Evolutionary conservation across 2,113 vertebrate genomes (phyloP).

Genomic region (Galbula dea): DNA sequence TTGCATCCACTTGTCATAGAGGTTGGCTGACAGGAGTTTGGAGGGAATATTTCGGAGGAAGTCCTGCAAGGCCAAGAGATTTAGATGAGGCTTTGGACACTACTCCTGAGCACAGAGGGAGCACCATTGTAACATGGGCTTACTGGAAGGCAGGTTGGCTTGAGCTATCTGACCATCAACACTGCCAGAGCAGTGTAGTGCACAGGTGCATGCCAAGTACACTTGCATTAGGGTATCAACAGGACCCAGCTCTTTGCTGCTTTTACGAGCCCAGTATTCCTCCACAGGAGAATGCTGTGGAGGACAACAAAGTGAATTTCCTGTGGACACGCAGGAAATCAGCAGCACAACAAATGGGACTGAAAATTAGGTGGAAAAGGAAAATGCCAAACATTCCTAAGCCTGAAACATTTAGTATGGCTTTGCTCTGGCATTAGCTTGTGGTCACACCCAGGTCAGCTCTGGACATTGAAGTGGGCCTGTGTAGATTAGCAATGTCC

Average conservation of each 20-base stretch:
- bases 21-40: slow-evolving; percentile 82
- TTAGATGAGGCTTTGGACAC: not conserved
- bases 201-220: not conserved
- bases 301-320: not conserved
- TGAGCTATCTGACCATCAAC: not conserved
- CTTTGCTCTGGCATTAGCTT: not conserved
- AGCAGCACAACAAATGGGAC: not conserved
- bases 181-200: not conserved
- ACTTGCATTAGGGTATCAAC: not conserved
- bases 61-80: slow-evolving; percentile 72
- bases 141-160: not conserved
- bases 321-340: not conserved
- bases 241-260: not conserved
- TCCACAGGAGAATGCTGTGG: not conserved
- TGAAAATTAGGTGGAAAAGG: not conserved
- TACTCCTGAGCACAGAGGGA: not conserved
- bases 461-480: not conserved
- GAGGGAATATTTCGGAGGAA: slow-evolving; percentile 90
- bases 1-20: slow-evolving; percentile 83
- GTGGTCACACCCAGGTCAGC: not conserved
- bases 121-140: not conserved
- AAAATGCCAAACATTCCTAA: not conserved
- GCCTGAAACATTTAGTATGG: not conserved
- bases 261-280: not conserved
- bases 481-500: not conserved